Evolutionary conservation across 2,797 vertebrate genomes (phyloP), one percentile per base, ranked within the genome.

Genomic region (Squalus acanthias): DNA sequence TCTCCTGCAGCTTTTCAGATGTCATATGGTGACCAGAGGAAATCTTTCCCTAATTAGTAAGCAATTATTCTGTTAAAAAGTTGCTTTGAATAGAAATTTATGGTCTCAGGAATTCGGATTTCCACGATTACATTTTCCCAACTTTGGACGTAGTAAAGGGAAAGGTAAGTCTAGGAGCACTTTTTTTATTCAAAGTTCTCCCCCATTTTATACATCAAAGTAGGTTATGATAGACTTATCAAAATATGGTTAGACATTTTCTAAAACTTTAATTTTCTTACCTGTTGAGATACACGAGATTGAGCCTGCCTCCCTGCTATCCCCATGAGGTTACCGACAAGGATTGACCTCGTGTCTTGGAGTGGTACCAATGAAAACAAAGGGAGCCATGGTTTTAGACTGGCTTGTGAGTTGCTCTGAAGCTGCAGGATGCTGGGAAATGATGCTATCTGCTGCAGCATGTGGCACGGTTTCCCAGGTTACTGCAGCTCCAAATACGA

Each of bases 211-310:
- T n/a, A 1, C 29, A 33, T n/a, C 53, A 91, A 91, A 91, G 57
- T 15, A 60, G 2, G 33, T 91, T 91, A 63, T 17, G 88, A 63
- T 65, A 93, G 91, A 69, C n/a, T 46, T 69, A 69, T 24, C 63
- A 93, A 93, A 93, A 93, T 93, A n/a, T 93, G 87, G 53, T 93
- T 17, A 7, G 63, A 69, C n/a, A 46, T 93, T 91, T 67, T 69
- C 91, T 69, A 22, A 93, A 67, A 24, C 17, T 93, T 46, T 67
- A 69, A 89, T 89, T n/a, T 92, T 92, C 89, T 65, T 65, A 17
- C 60, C 7, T 33, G 91, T 93, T 69, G n/a, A 69, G n/a, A 93
- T 69, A 93, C 63, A 46, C 5, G 9, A 46, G 65, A 69, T 39
- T 69, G 91, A 69, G 89, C 89, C 63, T 92, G 89, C 29, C 17